Percentiles rank a stretch among this genome's conserved stretches.
Evolutionary conservation across 2,113 vertebrate genomes (phyloP).

Genomic region (Periophthalmodon schlosseri): DNA sequence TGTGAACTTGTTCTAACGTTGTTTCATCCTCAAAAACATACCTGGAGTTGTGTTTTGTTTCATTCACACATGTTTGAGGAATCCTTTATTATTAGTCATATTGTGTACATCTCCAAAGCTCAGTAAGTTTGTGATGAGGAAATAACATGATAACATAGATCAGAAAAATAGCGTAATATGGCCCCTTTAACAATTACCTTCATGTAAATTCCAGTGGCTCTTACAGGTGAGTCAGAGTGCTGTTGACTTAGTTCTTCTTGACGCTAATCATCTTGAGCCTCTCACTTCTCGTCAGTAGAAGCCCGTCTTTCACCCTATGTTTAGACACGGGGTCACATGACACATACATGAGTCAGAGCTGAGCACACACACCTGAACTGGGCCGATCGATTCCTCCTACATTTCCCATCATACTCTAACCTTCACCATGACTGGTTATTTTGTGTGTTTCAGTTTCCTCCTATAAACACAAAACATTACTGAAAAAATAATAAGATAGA

Average conservation of each 20-base stretch:
- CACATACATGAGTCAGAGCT: conserved; percentile 17
- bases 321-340: neutral
- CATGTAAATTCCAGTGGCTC: neutral
- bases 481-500: no score
- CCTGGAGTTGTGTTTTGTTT: no score
- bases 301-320: neutral
- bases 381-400: conserved; percentile 9
- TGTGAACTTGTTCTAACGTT: no score
- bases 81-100: no score
- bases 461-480: no score
- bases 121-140: no score
- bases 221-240: neutral
- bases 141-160: no score
- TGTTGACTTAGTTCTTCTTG: neutral
- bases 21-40: no score
- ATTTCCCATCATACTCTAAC: conserved; percentile 32
- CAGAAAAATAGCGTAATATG: no score
- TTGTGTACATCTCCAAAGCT: no score
- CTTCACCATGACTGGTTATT: conserved; percentile 18
- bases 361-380: conserved; percentile 2
- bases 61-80: no score
- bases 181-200: neutral
- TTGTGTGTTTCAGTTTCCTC: no score
- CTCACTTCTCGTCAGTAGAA: neutral
- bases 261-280: neutral